A percentile compares a stretch with the other conserved stretches of the same genome.
phyloP scores from a whole-genome alignment of 2,113 vertebrate genomes.

The Microtus montanus region DNA sequence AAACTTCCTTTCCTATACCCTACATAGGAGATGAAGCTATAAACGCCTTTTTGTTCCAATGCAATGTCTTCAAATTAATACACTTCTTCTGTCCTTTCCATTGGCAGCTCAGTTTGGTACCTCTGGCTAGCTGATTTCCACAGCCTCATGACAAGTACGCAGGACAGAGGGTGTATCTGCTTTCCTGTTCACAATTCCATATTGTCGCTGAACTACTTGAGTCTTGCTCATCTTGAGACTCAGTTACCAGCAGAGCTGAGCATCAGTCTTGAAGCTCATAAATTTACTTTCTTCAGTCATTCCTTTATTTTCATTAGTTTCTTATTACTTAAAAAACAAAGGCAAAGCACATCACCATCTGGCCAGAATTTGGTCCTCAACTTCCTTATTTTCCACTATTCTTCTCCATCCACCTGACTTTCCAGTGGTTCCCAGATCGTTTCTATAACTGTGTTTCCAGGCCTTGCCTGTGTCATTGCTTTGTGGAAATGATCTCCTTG shows the following conservation, averaged over 20 bases:
- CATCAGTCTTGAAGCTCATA: not conserved
- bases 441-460: not conserved
- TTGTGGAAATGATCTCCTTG: not conserved
- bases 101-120: not conserved
- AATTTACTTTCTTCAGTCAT: not conserved
- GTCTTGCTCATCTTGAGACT: not conserved
- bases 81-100: not conserved
- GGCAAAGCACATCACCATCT: not conserved
- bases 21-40: not conserved
- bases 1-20: not conserved
- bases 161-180: not conserved
- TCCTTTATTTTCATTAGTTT: not conserved
- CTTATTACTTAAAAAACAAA: conserved; percentile 24
- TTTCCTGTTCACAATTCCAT: not conserved
- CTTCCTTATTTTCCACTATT: not conserved
- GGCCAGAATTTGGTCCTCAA: not conserved
- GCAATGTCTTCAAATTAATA: not conserved
- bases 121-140: not conserved
- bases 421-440: not conserved
- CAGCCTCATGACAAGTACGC: not conserved
- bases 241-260: not conserved
- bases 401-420: not conserved
- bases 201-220: not conserved
- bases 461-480: not conserved
- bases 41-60: not conserved